A percentile compares a stretch with the other conserved stretches of the same genome.
phyloP scores from a whole-genome alignment of 1,140 invertebrate species.

The Bacillus rossius region DNA sequence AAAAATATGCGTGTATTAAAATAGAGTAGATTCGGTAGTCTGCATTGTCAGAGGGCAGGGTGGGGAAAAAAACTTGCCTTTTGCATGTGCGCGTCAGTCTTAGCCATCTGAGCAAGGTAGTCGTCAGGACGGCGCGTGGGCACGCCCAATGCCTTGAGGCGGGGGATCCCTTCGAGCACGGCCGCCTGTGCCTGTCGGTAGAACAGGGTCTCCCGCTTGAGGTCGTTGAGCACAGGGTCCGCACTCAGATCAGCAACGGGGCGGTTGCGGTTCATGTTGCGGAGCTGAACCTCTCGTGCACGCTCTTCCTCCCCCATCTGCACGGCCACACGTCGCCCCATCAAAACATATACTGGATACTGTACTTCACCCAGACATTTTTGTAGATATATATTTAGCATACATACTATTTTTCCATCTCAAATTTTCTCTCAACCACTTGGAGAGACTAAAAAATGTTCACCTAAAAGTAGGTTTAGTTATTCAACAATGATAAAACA shows the following conservation, averaged over 20 bases:
- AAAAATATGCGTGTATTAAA: too few relatives aligned
- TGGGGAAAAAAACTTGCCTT: constrained; percentile 58
- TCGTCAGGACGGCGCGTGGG: constrained; percentile 85
- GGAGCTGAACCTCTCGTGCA: constrained; percentile 23
- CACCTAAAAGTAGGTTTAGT: too few relatives aligned
- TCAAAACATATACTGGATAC: too few relatives aligned
- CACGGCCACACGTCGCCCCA: too few relatives aligned
- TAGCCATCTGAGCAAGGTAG: constrained; percentile 99
- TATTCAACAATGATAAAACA: too few relatives aligned
- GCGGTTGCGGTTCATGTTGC: constrained; percentile 56
- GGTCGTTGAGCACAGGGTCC: constrained; percentile 87
- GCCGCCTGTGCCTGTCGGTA: constrained; percentile 89
- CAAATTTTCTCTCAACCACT: too few relatives aligned
- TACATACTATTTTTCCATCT: too few relatives aligned
- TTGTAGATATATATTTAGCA: too few relatives aligned
- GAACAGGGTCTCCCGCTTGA: constrained; percentile 85
- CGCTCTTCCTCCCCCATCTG: constrained; percentile 21
- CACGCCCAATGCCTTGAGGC: constrained; percentile 67
- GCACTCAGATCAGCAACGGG: constrained; percentile 40
- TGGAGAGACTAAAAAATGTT: too few relatives aligned
- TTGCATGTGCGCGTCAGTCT: constrained; percentile 96
- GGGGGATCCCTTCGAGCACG: constrained; percentile 69
- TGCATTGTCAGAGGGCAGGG: too few relatives aligned
- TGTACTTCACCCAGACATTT: too few relatives aligned
- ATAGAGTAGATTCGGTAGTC: too few relatives aligned